Evolutionary conservation across 2,797 vertebrate species (phyloP).

Genomic region (Gastrophryne carolinensis): DNA sequence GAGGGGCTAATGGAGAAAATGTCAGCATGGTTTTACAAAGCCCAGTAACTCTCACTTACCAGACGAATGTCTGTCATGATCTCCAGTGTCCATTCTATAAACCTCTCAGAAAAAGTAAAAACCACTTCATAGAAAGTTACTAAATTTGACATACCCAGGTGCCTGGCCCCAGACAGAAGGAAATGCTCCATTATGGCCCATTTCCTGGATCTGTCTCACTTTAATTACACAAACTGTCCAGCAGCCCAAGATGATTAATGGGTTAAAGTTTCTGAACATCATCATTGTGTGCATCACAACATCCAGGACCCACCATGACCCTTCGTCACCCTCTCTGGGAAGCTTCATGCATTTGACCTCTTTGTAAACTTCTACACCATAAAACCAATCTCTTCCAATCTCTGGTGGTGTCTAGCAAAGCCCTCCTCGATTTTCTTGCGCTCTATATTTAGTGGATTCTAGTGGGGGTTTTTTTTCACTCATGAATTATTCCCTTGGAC

Average conservation of each 20-base stretch:
- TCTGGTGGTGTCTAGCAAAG: neutral
- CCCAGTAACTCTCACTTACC: too few species aligned
- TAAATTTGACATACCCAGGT: too few species aligned
- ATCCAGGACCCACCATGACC: neutral
- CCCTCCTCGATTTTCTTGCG: neutral
- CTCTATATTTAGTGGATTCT: slow-evolving; percentile 27
- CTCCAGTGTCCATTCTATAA: too few species aligned
- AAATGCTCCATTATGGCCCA: neutral
- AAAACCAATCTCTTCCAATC: neutral
- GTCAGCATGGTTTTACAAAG: too few species aligned
- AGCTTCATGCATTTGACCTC: slow-evolving; percentile 15
- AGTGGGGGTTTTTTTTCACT: neutral
- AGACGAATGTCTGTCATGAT: too few species aligned
- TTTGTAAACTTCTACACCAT: neutral
- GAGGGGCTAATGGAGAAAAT: too few species aligned
- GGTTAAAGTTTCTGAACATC: neutral
- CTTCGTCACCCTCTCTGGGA: slow-evolving; percentile 17
- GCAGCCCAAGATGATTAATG: neutral
- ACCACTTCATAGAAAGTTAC: too few species aligned
- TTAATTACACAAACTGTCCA: neutral
- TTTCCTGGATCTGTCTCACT: neutral
- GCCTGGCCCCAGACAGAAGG: neutral
- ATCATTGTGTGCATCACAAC: neutral
- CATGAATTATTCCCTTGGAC: neutral
- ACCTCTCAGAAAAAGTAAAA: too few species aligned